phyloP scores from a whole-genome alignment of 1,140 invertebrate genomes.

The Drosophila aff. region DNA sequence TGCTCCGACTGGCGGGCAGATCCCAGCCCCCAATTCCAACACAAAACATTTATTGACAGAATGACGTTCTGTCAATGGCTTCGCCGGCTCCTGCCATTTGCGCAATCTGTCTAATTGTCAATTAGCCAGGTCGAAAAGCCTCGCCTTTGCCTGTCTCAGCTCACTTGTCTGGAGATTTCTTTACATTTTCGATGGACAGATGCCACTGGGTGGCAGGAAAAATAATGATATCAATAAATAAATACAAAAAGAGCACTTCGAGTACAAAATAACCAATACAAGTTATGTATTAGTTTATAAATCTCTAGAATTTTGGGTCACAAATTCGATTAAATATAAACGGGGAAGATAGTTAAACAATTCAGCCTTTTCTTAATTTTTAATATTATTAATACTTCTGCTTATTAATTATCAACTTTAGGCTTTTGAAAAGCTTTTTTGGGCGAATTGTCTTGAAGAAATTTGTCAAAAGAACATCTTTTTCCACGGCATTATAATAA shows the following conservation, averaged over 20 bases:
- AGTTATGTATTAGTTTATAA: background rate
- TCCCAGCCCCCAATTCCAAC: conserved; percentile 5
- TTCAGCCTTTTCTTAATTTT: conserved; percentile 30
- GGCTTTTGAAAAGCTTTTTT: background rate
- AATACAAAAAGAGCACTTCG: background rate
- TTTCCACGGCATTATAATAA: conserved; percentile 16
- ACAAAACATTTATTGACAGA: conserved; percentile 37
- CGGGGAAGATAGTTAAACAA: background rate
- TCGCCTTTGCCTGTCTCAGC: conserved; percentile 32
- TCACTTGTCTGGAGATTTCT: background rate
- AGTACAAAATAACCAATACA: conserved; percentile 9
- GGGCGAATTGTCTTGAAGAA: conserved; percentile 16
- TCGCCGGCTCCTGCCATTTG: conserved; percentile 25
- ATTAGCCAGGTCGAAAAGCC: conserved; percentile 54
- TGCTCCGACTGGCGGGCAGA: conserved; percentile 18
- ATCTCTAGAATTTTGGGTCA: conserved; percentile 5
- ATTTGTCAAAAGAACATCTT: conserved; percentile 6
- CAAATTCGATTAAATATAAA: conserved; percentile 1
- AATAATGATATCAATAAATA: conserved; percentile 1
- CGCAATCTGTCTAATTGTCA: conserved; percentile 73
- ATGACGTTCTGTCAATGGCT: conserved; percentile 62
- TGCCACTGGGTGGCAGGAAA: conserved; percentile 6
- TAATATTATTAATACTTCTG: conserved; percentile 12
- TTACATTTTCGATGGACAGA: background rate
- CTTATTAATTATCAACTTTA: background rate